Conservation (phyloP, 1,140 invertebrate genomes). For the Pachypeltis micranthus region DNA sequence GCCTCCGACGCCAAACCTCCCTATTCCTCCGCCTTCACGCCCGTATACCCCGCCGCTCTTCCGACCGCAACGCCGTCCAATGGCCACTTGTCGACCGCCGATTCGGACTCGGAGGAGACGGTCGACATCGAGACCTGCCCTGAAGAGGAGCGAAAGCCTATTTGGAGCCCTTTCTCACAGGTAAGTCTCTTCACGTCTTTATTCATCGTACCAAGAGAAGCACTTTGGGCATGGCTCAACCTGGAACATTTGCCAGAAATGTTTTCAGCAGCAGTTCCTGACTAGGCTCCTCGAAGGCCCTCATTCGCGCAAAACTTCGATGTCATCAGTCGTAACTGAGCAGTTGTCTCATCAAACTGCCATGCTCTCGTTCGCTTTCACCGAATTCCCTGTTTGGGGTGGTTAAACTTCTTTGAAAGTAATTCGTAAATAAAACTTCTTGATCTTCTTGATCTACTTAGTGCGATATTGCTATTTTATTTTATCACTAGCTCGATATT, state of each 20-base stretch:
- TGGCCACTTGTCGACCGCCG: neutral
- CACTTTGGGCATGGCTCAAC: too few species aligned
- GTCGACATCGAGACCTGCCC: constrained; percentile 31
- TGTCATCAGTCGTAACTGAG: neutral
- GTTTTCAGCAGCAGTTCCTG: too few species aligned
- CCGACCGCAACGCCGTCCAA: constrained; percentile 3
- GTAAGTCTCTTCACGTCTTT: too few species aligned
- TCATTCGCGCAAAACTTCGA: neutral
- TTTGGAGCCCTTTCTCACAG: constrained; percentile 17
- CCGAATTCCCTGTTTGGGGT: too few species aligned
- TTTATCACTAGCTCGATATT: too few species aligned
- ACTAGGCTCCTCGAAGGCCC: neutral
- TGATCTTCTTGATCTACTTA: too few species aligned
- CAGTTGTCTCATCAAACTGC: neutral
- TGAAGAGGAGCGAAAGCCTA: constrained; percentile 26
- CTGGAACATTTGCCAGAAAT: too few species aligned
- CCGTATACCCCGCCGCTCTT: constrained; percentile 23
- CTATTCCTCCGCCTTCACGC: constrained; percentile 28
- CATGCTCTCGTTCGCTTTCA: too few species aligned
- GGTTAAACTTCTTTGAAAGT: too few species aligned
- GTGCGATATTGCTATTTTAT: too few species aligned
- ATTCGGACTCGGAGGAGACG: constrained; percentile 25
- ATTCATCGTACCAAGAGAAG: too few species aligned
- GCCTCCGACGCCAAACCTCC: neutral
- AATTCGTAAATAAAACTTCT: too few species aligned